Evolutionary conservation across 2,888 invertebrate species (phyloP).

Genomic region (Idaea dimidiata): DNA sequence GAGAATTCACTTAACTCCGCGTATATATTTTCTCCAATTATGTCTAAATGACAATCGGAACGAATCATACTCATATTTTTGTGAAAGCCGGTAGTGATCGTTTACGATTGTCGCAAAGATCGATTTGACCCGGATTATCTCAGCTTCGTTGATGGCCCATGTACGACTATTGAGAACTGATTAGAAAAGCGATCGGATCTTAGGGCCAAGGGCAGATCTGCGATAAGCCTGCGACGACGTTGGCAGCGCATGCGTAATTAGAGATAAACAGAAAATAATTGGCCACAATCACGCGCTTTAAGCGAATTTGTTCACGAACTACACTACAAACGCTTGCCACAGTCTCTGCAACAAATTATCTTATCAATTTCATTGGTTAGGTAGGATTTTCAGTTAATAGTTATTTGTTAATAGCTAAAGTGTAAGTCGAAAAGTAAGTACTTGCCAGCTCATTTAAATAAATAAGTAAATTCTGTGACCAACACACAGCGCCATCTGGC

Average conservation of each 20-base stretch:
- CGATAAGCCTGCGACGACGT: constrained; percentile 72
- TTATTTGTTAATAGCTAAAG: constrained; percentile 12
- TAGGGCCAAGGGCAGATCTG: constrained; percentile 75
- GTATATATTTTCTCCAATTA: constrained; percentile 48
- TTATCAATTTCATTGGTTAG: constrained; percentile 32
- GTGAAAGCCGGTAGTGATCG: constrained; percentile 42
- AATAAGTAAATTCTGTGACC: too few species aligned
- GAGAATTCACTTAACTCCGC: constrained; percentile 44
- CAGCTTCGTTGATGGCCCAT: constrained; percentile 59
- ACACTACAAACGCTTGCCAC: constrained; percentile 36
- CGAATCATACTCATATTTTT: constrained; percentile 47
- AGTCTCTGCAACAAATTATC: constrained; percentile 24
- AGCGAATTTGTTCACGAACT: constrained; percentile 49
- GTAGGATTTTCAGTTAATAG: constrained; percentile 29
- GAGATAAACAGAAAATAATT: constrained; percentile 81
- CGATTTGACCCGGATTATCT: constrained; percentile 50
- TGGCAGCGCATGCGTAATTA: constrained; percentile 79
- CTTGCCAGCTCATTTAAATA: too few species aligned
- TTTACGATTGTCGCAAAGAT: constrained; percentile 35
- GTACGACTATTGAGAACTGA: constrained; percentile 71
- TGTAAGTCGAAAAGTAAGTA: too few species aligned
- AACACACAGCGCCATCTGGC: too few species aligned
- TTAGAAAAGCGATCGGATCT: constrained; percentile 74
- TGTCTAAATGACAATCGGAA: constrained; percentile 50
- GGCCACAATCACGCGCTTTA: constrained; percentile 75